Percentiles rank a stretch among this genome's conserved stretches.
These are phyloP conservation scores for Pegoplata infirma DNA, from an alignment of 2,888 invertebrate genomes.

Conservation along the genomic window DNA sequence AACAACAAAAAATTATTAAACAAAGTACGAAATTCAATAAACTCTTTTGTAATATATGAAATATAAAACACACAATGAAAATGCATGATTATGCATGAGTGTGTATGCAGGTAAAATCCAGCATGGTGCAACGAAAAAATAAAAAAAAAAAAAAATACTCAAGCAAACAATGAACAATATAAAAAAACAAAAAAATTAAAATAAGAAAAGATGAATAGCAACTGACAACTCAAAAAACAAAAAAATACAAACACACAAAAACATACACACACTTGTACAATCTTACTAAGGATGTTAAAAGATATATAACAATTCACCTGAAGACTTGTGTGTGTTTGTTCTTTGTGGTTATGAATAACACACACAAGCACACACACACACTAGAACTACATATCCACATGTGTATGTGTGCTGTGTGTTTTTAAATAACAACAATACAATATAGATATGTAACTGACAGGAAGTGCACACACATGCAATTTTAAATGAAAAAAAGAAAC, in stretches of 20 bases:
- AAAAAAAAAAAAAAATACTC: not conserved
- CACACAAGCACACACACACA: no score
- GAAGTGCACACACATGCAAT: conserved; percentile 46
- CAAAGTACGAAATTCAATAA: not conserved
- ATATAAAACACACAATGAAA: no score
- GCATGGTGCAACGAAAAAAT: not conserved
- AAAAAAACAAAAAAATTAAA: no score
- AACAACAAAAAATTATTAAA: not conserved
- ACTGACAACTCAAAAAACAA: conserved; percentile 4
- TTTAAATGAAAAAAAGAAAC: conserved; percentile 9
- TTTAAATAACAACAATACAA: conserved; percentile 11
- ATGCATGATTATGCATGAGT: not conserved
- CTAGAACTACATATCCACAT: no score
- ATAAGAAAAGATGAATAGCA: conserved; percentile 12
- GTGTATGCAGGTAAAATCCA: not conserved
- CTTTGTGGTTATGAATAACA: conserved; percentile 15
- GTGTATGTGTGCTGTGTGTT: no score
- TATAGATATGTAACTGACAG: conserved; percentile 46
- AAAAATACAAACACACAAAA: not conserved
- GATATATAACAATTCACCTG: conserved; percentile 34
- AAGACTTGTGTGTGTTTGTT: conserved; percentile 10
- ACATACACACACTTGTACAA: not conserved
- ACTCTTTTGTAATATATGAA: not conserved
- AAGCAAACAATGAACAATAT: not conserved
- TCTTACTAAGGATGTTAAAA: not conserved